These are phyloP conservation scores for Melangyna quadrimaculata DNA, from an alignment of 2,888 invertebrate species.

Conservation along the genomic window DNA sequence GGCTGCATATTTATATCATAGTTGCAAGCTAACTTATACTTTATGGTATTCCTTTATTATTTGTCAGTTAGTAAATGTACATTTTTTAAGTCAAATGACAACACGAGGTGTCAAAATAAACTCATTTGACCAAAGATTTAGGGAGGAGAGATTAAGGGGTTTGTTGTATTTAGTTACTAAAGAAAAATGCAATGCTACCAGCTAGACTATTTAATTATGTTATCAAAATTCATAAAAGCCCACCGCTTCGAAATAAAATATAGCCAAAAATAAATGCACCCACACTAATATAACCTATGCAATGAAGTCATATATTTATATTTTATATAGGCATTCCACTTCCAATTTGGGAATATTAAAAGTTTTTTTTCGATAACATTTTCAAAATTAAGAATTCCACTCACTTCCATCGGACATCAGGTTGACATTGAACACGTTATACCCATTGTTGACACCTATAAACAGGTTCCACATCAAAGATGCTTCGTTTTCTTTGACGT, in stretches of 20 bases:
- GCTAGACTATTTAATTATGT: neutral
- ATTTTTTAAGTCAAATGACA: too few species aligned
- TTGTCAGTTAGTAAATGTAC: too few species aligned
- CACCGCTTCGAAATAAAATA: neutral
- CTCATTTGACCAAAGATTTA: too few species aligned
- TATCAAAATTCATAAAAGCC: slow-evolving; percentile 7
- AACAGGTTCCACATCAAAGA: slow-evolving; percentile 53
- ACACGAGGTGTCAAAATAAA: too few species aligned
- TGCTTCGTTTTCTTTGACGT: slow-evolving; percentile 37
- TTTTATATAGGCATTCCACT: slow-evolving; percentile 9
- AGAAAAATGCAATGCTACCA: neutral
- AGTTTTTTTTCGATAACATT: slow-evolving; percentile 45
- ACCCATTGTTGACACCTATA: slow-evolving; percentile 58
- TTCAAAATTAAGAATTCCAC: slow-evolving; percentile 38
- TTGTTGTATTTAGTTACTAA: too few species aligned
- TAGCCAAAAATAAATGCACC: neutral
- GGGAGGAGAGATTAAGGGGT: too few species aligned
- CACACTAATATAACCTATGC: neutral
- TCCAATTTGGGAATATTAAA: slow-evolving; percentile 28
- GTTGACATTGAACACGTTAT: slow-evolving; percentile 67
- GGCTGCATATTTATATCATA: too few species aligned
- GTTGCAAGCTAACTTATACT: too few species aligned
- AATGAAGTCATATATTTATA: neutral
- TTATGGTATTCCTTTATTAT: too few species aligned
- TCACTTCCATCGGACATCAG: slow-evolving; percentile 55